Percentiles rank a stretch among this genome's conserved stretches.
Conservation (phyloP, 2,113 vertebrate genomes). For the Centropus unirufus region DNA sequence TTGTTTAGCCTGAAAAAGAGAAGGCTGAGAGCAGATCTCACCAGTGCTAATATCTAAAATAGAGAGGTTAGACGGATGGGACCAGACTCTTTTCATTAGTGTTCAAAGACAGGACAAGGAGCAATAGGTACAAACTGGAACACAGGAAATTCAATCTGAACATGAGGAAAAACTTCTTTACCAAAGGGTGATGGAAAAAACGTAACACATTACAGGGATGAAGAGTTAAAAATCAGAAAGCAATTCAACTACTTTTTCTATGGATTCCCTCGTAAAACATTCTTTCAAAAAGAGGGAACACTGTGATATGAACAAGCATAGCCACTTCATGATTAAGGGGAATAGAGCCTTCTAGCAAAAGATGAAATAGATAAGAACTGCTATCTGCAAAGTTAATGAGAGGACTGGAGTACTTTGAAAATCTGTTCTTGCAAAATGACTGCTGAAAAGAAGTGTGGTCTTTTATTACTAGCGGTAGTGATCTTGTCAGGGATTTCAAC, state of each 20-base stretch:
- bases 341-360: neutral
- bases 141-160: too few relatives aligned
- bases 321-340: neutral
- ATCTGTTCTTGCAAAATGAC: neutral
- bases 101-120: too few relatives aligned
- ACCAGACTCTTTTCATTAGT: too few relatives aligned
- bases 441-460: neutral
- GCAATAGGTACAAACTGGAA: too few relatives aligned
- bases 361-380: neutral
- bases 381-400: neutral
- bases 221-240: neutral
- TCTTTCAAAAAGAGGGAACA: neutral
- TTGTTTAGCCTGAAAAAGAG: too few relatives aligned
- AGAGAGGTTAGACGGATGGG: too few relatives aligned
- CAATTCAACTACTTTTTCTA: neutral
- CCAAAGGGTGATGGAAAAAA: neutral
- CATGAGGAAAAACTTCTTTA: too few relatives aligned
- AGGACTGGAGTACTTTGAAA: neutral
- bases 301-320: neutral
- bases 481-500: conserved; percentile 52
- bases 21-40: too few relatives aligned
- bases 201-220: neutral
- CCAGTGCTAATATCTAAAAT: too few relatives aligned
- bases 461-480: neutral
- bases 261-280: neutral